These are phyloP conservation scores for Carlito syrichta DNA, from an alignment of 2,113 vertebrate species.

Conservation along the genomic window DNA sequence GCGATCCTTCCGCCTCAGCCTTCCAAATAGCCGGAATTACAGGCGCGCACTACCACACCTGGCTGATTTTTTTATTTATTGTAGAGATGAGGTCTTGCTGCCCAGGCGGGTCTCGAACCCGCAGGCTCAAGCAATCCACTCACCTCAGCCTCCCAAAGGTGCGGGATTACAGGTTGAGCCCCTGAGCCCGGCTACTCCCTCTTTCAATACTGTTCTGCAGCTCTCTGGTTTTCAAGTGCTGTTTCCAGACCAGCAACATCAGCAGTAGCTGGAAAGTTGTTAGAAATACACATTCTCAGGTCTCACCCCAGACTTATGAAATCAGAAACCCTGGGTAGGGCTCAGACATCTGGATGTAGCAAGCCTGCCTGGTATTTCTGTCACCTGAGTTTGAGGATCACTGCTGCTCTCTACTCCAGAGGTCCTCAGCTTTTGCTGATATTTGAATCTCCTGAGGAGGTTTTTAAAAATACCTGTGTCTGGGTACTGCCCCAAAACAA, in stretches of 20 bases:
- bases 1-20: too few species aligned
- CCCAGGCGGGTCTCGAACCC: too few species aligned
- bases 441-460: neutral
- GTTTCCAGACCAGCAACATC: neutral
- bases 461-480: neutral
- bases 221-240: neutral
- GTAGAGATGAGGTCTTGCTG: too few species aligned
- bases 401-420: neutral
- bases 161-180: too few species aligned
- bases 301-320: neutral
- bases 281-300: neutral
- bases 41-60: too few species aligned
- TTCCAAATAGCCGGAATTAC: too few species aligned
- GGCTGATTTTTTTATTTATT: too few species aligned
- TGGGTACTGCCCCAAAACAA: neutral
- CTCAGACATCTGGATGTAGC: neutral
- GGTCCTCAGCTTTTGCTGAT: neutral
- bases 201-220: neutral
- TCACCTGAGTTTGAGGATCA: neutral
- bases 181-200: too few species aligned
- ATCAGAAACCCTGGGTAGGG: neutral
- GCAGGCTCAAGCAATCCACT: too few species aligned
- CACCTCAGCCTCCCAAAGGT: too few species aligned
- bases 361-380: neutral
- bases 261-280: neutral